A percentile compares a stretch with the other conserved stretches of the same genome.
phyloP scores from a whole-genome alignment of 2,113 vertebrate species.

The Orientallactaga bullata region DNA sequence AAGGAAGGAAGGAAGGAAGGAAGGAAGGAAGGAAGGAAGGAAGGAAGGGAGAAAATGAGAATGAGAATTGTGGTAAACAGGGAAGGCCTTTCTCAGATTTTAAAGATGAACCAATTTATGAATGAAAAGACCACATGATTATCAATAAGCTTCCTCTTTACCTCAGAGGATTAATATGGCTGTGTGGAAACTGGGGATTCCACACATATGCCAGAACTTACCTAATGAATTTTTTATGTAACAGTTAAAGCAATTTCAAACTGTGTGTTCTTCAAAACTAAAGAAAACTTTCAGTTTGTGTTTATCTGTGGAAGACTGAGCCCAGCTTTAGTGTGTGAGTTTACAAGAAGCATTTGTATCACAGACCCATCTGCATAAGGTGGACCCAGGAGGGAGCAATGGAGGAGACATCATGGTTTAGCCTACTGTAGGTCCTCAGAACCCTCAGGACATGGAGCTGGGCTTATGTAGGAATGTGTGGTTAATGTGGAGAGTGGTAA shows the following conservation, averaged over 20 bases:
- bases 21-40: not conserved
- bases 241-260: conserved; percentile 77
- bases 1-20: too few species aligned
- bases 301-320: conserved; percentile 76
- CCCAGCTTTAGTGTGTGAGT: conserved; percentile 67
- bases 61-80: not conserved
- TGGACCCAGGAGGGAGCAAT: not conserved
- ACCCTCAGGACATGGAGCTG: not conserved
- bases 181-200: conserved; percentile 54
- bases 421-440: fast-evolving
- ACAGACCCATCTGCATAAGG: not conserved
- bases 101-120: not conserved
- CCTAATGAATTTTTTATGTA: conserved; percentile 70
- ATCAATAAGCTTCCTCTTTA: not conserved
- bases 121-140: not conserved
- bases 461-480: not conserved
- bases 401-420: not conserved
- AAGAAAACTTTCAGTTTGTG: conserved; percentile 78
- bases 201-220: conserved; percentile 65
- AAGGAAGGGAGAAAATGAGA: not conserved
- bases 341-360: conserved; percentile 18
- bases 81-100: not conserved
- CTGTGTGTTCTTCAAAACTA: conserved; percentile 63
- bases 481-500: not conserved
- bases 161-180: not conserved